These are phyloP conservation scores for Ceyx margarethae DNA, from an alignment of 2,113 vertebrate genomes.

Conservation along the genomic window DNA sequence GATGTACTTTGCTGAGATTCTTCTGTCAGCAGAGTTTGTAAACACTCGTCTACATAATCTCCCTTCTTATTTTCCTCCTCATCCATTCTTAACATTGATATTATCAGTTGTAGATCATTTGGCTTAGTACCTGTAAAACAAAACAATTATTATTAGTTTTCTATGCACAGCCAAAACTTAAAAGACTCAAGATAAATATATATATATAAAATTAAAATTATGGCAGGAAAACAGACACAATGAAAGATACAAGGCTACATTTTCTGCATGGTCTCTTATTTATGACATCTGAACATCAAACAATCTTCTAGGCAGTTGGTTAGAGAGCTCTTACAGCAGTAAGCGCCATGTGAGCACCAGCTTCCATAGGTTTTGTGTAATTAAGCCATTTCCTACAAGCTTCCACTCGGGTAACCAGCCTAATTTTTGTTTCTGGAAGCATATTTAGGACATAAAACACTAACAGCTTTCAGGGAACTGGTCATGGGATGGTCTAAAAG, in stretches of 20 bases:
- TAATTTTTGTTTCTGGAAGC: constrained; percentile 2
- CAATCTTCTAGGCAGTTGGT: neutral
- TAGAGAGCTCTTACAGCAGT: neutral
- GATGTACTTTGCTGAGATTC: neutral
- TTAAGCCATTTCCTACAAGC: neutral
- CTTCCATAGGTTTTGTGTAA: neutral
- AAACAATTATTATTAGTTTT: constrained; percentile 24
- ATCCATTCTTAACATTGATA: constrained; percentile 66
- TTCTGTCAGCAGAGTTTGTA: neutral
- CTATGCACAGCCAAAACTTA: neutral
- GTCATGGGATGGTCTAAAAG: neutral
- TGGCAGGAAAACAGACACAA: neutral
- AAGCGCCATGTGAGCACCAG: neutral
- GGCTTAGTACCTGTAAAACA: constrained; percentile 57
- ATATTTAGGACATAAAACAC: neutral
- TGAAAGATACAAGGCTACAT: neutral
- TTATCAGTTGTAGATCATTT: constrained; percentile 5
- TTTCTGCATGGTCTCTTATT: neutral
- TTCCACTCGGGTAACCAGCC: neutral
- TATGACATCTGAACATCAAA: neutral
- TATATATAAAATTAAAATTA: neutral
- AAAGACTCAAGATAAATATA: neutral
- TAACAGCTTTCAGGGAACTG: neutral
- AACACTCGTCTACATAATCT: constrained; percentile 33
- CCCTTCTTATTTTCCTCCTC: constrained; percentile 46